Percentiles rank a stretch among this genome's conserved stretches.
Conservation (phyloP, 2,888 invertebrate species). For the Drosophila cognata region DNA sequence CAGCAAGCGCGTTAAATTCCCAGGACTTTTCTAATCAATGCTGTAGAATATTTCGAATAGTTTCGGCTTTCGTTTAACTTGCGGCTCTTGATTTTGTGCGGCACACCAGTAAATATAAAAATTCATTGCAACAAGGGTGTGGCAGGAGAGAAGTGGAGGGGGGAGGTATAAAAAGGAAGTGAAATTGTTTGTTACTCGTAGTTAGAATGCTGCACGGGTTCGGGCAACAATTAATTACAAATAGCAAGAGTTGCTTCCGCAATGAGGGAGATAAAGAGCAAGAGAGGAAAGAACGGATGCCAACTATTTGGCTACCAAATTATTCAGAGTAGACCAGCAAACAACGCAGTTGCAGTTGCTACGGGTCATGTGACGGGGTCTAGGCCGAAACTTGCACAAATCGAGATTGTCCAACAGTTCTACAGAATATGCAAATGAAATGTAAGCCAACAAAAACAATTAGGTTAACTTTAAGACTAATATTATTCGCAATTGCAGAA, state of each 20-base stretch:
- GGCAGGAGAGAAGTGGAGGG: not conserved
- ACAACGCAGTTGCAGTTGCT: constrained; percentile 4
- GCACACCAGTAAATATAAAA: constrained; percentile 14
- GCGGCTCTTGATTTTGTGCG: constrained; percentile 14
- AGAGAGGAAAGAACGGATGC: not conserved
- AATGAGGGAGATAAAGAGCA: not conserved
- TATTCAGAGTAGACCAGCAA: constrained; percentile 2
- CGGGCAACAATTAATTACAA: constrained; percentile 52
- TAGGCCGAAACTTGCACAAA: constrained; percentile 4
- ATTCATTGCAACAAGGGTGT: constrained; percentile 10
- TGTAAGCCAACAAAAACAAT: not conserved
- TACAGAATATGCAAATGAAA: constrained; percentile 2
- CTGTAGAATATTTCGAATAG: not conserved
- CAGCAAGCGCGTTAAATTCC: constrained; percentile 31
- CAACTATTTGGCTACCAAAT: constrained; percentile 5
- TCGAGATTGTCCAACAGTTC: not conserved
- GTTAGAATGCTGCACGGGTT: constrained; percentile 13
- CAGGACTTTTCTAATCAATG: constrained; percentile 43
- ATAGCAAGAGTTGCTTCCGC: constrained; percentile 11
- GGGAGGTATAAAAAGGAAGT: not conserved
- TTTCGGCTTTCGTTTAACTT: constrained; percentile 38
- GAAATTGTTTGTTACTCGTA: constrained; percentile 25
- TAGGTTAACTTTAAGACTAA: not conserved
- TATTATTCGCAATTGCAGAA: not conserved
- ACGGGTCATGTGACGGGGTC: not conserved